Conservation (phyloP, 1,140 invertebrate genomes). For the Xylocopa sonorina region DNA sequence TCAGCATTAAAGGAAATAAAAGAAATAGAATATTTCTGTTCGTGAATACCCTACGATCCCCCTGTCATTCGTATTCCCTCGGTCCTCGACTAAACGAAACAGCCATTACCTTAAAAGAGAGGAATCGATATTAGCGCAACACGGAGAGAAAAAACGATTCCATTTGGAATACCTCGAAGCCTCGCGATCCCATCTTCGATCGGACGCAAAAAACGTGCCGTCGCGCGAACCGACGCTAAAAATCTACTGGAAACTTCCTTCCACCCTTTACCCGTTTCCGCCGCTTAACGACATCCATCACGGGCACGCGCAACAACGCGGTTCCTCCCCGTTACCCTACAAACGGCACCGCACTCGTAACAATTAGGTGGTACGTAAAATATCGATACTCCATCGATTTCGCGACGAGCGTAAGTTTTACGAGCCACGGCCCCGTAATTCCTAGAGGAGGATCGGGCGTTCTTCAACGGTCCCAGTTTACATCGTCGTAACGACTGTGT, state of each 20-base stretch:
- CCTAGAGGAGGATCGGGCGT: no score
- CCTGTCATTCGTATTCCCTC: no score
- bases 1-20: no score
- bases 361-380: background rate
- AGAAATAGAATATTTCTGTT: no score
- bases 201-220: background rate
- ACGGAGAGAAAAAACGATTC: background rate
- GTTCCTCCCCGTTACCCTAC: background rate
- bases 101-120: no score
- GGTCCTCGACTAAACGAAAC: no score
- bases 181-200: background rate
- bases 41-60: no score
- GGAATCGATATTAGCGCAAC: no score
- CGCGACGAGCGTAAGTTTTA: slow-evolving; percentile 22
- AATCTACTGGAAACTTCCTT: background rate
- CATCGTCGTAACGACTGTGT: background rate
- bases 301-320: background rate
- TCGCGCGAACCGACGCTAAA: background rate
- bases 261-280: background rate
- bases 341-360: background rate
- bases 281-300: background rate
- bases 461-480: slow-evolving; percentile 41
- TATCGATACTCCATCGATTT: background rate
- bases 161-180: background rate
- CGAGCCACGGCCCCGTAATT: no score